Evolutionary conservation across 2,888 invertebrate species (phyloP).

Genomic region (Pharmacophagus antenor): DNA sequence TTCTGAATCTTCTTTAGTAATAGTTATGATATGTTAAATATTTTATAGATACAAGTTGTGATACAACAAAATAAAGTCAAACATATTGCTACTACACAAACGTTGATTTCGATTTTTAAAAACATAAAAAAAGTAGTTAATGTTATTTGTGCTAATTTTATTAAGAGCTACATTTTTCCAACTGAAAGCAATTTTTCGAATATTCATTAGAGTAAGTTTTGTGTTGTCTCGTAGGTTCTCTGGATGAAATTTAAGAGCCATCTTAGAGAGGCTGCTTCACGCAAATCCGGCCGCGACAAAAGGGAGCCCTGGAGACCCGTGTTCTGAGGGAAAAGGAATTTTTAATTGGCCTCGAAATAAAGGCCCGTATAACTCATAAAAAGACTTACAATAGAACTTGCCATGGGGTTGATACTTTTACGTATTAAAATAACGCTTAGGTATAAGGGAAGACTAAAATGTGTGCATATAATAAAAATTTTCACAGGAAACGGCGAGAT

Average conservation of each 20-base stretch:
- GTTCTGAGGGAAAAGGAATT: slow-evolving; percentile 60
- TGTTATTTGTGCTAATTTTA: background rate
- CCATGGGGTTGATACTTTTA: slow-evolving; percentile 30
- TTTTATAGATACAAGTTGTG: background rate
- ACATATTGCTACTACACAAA: background rate
- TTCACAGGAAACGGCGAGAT: background rate
- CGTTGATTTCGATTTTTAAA: background rate
- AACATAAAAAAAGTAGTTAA: background rate
- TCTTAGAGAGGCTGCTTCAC: slow-evolving; percentile 51
- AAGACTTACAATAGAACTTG: slow-evolving; percentile 42
- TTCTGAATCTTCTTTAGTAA: too few species aligned
- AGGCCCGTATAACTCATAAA: slow-evolving; percentile 50
- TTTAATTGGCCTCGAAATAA: slow-evolving; percentile 74
- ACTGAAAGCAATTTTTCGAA: slow-evolving; percentile 8
- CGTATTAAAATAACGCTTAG: slow-evolving; percentile 12
- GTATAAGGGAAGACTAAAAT: background rate
- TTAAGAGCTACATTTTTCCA: background rate
- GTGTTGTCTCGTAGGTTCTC: slow-evolving; percentile 59
- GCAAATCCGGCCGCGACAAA: slow-evolving; percentile 66
- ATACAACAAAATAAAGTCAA: too few species aligned
- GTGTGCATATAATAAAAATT: background rate
- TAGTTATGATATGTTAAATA: too few species aligned
- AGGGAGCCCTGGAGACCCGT: slow-evolving; percentile 54
- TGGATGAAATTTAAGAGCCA: slow-evolving; percentile 68
- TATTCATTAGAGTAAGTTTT: slow-evolving; percentile 39